These are phyloP conservation scores for Acrobasis repandana DNA, from an alignment of 2,888 invertebrate genomes.

Conservation along the genomic window DNA sequence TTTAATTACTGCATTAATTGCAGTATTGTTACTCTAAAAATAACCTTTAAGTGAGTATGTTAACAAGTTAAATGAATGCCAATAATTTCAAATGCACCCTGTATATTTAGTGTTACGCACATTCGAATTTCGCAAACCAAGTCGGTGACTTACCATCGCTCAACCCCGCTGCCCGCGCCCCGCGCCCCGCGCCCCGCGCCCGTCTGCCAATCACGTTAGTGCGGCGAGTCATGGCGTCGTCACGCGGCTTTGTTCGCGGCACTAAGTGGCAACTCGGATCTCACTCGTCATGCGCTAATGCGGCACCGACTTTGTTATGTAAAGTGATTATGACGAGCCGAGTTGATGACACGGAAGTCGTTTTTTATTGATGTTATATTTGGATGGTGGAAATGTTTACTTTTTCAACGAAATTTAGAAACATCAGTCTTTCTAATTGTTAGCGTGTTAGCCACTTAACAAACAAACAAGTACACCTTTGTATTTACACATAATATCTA, in stretches of 20 bases:
- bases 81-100: too few relatives aligned
- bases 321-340: conserved; percentile 1
- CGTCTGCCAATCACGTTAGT: conserved; percentile 6
- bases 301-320: conserved; percentile 8
- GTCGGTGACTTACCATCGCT: background rate
- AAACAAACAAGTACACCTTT: background rate
- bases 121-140: too few relatives aligned
- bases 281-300: conserved; percentile 16
- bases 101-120: too few relatives aligned
- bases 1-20: too few relatives aligned
- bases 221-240: conserved; percentile 9
- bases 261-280: conserved; percentile 7
- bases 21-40: too few relatives aligned
- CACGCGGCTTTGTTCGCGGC: conserved; percentile 11
- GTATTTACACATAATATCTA: too few relatives aligned
- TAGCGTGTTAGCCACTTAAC: background rate
- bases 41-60: too few relatives aligned
- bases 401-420: background rate
- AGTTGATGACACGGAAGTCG: conserved; percentile 2
- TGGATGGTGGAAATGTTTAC: background rate
- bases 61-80: too few relatives aligned
- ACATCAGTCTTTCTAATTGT: too few relatives aligned
- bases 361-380: conserved; percentile 7
- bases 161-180: background rate
- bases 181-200: background rate